Percentiles rank a stretch among this genome's conserved stretches.
Conservation (phyloP, 2,797 vertebrate species). For the Corythornis leucogaster region DNA sequence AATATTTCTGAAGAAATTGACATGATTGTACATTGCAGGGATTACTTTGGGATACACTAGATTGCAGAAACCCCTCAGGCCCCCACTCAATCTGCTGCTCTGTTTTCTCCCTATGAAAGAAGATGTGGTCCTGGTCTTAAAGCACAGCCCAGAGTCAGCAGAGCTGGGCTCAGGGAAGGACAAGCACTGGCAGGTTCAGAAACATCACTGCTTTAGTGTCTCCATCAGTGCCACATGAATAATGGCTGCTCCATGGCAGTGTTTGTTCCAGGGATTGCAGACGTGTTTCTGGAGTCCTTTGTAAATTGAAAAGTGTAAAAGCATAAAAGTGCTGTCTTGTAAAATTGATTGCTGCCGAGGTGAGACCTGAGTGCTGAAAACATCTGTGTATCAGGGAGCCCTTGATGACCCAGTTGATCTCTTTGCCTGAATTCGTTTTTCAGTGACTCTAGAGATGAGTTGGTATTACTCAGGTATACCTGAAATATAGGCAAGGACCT, state of each 20-base stretch:
- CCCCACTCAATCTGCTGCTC: background rate
- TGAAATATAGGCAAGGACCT: background rate
- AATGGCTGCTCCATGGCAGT: background rate
- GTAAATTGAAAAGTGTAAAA: background rate
- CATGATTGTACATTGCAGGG: background rate
- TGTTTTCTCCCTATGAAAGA: background rate
- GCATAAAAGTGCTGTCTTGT: background rate
- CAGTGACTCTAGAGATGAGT: background rate
- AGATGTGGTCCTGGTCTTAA: background rate
- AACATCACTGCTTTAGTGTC: background rate
- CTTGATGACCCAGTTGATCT: background rate
- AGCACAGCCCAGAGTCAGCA: background rate
- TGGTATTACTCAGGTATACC: background rate
- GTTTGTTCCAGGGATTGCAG: background rate
- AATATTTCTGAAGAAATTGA: background rate
- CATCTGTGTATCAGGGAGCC: background rate
- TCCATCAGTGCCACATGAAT: background rate
- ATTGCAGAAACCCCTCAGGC: background rate
- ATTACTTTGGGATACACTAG: background rate
- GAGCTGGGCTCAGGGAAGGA: background rate
- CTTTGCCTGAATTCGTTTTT: conserved; percentile 13
- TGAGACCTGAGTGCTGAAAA: background rate
- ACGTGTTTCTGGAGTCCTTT: conserved; percentile 10
- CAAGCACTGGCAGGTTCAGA: background rate
- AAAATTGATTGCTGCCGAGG: conserved; percentile 15